phyloP scores from a whole-genome alignment of 1,140 invertebrate genomes.

The Drosophila lowei region DNA sequence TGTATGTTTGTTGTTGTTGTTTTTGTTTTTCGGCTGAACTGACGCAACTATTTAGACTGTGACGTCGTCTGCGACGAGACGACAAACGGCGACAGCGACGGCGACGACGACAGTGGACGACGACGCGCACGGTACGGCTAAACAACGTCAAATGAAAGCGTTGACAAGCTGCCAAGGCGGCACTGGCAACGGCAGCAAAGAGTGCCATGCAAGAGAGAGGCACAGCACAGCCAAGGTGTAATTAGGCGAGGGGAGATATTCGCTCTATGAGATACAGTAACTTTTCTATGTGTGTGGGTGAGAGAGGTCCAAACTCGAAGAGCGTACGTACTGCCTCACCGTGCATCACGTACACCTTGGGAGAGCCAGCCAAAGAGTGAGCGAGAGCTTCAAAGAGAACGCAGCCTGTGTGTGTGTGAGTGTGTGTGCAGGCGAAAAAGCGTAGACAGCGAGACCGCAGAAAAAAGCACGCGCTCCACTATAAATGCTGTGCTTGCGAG shows the following conservation, averaged over 20 bases:
- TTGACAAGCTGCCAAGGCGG: conserved; percentile 48
- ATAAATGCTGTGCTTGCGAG: conserved; percentile 25
- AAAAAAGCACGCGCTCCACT: conserved; percentile 49
- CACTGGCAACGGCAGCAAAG: conserved; percentile 2
- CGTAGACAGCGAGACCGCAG: conserved; percentile 25
- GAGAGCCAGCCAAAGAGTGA: neutral
- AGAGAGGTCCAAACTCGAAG: neutral
- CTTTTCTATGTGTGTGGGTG: neutral
- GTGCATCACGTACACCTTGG: too few relatives aligned
- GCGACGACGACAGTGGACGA: conserved; percentile 41
- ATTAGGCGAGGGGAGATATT: conserved; percentile 10
- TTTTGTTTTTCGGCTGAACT: conserved; percentile 46
- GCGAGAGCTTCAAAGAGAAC: conserved; percentile 21
- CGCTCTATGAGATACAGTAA: too few relatives aligned
- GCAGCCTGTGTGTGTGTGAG: conserved; percentile 1
- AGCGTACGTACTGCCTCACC: too few relatives aligned
- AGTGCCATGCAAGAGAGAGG: conserved; percentile 7
- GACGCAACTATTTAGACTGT: conserved; percentile 67
- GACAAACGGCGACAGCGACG: conserved; percentile 39
- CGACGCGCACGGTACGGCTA: conserved; percentile 74
- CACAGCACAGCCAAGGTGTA: neutral
- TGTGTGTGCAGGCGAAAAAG: conserved; percentile 37
- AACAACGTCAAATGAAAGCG: conserved; percentile 72
- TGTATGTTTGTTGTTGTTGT: conserved; percentile 4
- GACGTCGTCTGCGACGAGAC: conserved; percentile 43